These are phyloP conservation scores for Lepidurus packardi DNA, from an alignment of 1,140 invertebrate genomes.

Conservation along the genomic window DNA sequence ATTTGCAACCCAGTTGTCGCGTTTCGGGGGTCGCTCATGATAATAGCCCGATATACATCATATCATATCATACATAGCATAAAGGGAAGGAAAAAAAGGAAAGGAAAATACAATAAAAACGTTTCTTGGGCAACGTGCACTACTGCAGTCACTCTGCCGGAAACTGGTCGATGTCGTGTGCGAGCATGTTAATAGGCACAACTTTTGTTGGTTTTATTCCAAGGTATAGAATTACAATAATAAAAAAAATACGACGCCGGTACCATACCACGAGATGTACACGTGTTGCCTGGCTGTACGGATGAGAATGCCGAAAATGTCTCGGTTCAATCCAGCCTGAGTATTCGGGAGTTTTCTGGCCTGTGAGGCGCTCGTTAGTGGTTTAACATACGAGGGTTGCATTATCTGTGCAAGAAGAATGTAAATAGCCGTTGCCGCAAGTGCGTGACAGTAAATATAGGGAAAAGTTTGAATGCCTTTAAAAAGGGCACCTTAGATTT, in stretches of 20 bases:
- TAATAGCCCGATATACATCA: too few relatives aligned
- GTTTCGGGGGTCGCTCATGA: not conserved
- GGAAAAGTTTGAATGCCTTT: too few relatives aligned
- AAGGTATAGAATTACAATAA: not conserved
- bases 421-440: too few relatives aligned
- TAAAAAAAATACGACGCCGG: not conserved
- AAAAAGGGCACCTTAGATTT: too few relatives aligned
- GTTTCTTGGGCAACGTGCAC: not conserved
- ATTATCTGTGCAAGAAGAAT: too few relatives aligned
- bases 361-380: not conserved
- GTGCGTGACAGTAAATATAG: too few relatives aligned
- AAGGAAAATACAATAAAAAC: not conserved
- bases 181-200: not conserved
- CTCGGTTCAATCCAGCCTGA: not conserved
- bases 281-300: not conserved
- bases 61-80: not conserved
- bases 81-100: not conserved
- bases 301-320: not conserved
- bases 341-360: not conserved
- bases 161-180: not conserved
- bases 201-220: not conserved
- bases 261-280: not conserved
- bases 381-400: too few relatives aligned
- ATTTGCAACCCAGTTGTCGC: not conserved
- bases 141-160: not conserved